phyloP scores from a whole-genome alignment of 2,113 vertebrate species.

The Pan paniscus region DNA sequence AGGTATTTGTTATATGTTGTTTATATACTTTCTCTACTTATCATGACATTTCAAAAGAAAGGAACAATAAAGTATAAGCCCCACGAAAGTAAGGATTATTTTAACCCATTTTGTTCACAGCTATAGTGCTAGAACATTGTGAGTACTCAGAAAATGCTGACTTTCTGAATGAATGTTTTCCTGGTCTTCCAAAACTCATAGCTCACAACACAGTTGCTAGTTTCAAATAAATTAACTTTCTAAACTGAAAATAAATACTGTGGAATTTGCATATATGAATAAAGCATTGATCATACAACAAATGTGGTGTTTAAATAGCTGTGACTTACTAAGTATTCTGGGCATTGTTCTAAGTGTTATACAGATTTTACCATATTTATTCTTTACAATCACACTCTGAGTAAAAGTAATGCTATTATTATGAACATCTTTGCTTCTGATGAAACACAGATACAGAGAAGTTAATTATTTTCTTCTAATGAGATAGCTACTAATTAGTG shows the following conservation, averaged over 20 bases:
- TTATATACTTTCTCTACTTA: neutral
- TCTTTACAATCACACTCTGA: neutral
- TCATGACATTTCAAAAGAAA: neutral
- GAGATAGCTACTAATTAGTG: neutral
- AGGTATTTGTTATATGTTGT: neutral
- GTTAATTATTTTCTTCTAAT: neutral
- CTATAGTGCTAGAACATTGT: neutral
- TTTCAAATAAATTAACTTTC: neutral
- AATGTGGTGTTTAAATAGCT: neutral
- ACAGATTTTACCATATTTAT: neutral
- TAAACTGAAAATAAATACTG: neutral
- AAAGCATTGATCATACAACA: neutral
- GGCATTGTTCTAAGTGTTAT: neutral
- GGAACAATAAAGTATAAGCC: neutral
- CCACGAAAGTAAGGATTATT: neutral
- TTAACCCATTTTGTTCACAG: neutral
- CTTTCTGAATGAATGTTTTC: neutral
- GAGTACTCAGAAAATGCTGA: neutral
- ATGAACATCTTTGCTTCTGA: neutral
- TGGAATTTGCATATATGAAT: neutral
- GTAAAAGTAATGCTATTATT: neutral
- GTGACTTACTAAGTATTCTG: neutral
- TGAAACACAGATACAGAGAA: neutral
- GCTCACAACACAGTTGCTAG: neutral
- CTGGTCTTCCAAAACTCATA: neutral